Evolutionary conservation across 2,888 invertebrate species (phyloP), one percentile per base, ranked within the genome.

Genomic region (Drosophila atripex): DNA sequence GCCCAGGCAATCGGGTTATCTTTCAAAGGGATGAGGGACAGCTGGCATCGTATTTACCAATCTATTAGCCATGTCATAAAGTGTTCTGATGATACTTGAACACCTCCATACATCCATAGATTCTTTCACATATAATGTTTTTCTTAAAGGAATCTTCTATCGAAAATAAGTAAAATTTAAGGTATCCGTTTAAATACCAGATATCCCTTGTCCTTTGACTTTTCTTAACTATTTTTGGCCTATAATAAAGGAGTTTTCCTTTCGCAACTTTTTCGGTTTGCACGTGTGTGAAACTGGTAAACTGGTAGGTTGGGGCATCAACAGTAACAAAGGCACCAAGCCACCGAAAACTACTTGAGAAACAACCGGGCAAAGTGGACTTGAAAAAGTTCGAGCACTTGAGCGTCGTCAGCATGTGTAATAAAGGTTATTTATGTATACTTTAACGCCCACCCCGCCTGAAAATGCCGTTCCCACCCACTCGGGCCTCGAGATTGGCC

Each of bases 361-460:
- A 80, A 80, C 83, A 83, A 83, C 80, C 74, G 77, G 68, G 80
- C 80, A 83, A 83, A 84, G 85, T 85, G 83, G 83, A 85, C 84
- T 84, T 84, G 85, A 85, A 75, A 84, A 84, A 84, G 83, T 84
- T 84, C 58, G 72, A 80, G 83, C 83, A 85, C 83, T 83, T 82
- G 82, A 83, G 80, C 78, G 71, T 66, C 78, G 71, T 66, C 73
- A 71, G 80, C 84, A 84, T 83, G 85, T 84, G 86, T 84, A 84
- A 84, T 85, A 84, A 85, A 85, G 83, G 83, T 85, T 84, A 84
- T 84, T 84, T 85, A 84, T 84, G 83, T 85, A 85, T 84, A 83
- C 83, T 80, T 84, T 84, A 82, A 77, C 77, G 74, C 69, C 63
- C 38, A 46, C 73, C 65, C 54, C 38, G 32, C 50, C 23, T 38